These are phyloP conservation scores for Chloroclysta siterata DNA, from an alignment of 2,888 invertebrate species.

Conservation along the genomic window DNA sequence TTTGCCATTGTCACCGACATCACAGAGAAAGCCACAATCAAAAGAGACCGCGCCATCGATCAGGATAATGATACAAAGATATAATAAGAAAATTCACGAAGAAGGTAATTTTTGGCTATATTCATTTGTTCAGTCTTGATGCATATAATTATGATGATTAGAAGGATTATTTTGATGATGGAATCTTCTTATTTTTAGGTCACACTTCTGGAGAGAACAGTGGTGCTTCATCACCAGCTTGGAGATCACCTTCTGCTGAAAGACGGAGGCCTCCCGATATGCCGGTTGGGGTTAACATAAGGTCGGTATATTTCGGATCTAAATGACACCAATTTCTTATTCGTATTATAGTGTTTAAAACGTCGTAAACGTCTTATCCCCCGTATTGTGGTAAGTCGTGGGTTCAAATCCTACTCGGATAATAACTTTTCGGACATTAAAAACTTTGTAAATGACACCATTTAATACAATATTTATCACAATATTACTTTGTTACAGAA, in stretches of 20 bases:
- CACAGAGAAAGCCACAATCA: slow-evolving; percentile 78
- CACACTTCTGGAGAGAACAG: slow-evolving; percentile 82
- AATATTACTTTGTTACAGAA: slow-evolving; percentile 60
- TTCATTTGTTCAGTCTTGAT: background rate
- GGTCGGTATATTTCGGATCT: slow-evolving; percentile 50
- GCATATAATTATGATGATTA: background rate
- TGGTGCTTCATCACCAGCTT: slow-evolving; percentile 87
- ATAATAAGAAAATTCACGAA: slow-evolving; percentile 87
- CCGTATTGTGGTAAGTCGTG: too few species aligned
- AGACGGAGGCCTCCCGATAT: slow-evolving; percentile 83
- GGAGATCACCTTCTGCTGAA: slow-evolving; percentile 87
- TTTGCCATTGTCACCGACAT: slow-evolving; percentile 86
- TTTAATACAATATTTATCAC: too few species aligned
- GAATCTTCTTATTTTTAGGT: slow-evolving; percentile 51
- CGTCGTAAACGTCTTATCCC: too few species aligned
- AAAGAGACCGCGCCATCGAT: slow-evolving; percentile 90
- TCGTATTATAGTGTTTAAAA: too few species aligned
- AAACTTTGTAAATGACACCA: too few species aligned
- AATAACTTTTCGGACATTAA: too few species aligned
- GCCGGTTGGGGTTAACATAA: slow-evolving; percentile 80
- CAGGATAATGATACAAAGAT: slow-evolving; percentile 88
- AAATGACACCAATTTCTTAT: too few species aligned
- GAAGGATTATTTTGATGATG: background rate
- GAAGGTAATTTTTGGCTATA: slow-evolving; percentile 64
- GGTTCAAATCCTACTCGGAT: too few species aligned